These are phyloP conservation scores for Lagopus leucura DNA, from an alignment of 2,113 vertebrate genomes.

Conservation along the genomic window DNA sequence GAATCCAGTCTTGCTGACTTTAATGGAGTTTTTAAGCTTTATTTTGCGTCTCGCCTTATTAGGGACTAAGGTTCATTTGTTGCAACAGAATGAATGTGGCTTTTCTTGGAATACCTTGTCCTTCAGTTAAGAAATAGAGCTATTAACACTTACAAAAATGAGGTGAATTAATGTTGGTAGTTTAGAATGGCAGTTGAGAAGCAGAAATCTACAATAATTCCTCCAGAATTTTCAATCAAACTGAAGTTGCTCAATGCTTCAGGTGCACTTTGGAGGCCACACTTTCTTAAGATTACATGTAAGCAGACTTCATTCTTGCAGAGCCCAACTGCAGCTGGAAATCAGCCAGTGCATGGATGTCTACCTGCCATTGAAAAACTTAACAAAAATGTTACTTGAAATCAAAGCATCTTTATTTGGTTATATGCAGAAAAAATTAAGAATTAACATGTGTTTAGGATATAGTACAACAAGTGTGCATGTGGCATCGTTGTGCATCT, in stretches of 20 bases:
- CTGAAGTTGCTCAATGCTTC: background rate
- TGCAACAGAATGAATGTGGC: background rate
- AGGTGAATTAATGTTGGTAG: background rate
- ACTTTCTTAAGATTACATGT: background rate
- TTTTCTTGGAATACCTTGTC: background rate
- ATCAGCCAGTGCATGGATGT: background rate
- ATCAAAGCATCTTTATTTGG: background rate
- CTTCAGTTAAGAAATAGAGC: background rate
- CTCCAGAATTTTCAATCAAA: background rate
- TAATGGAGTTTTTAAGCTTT: background rate
- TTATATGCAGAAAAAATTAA: background rate
- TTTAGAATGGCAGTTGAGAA: background rate
- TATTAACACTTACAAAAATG: background rate
- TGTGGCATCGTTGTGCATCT: background rate
- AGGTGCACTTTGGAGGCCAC: background rate
- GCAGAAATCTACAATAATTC: background rate
- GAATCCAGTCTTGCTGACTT: background rate
- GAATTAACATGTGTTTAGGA: background rate
- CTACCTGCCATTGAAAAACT: background rate
- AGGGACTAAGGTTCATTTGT: background rate
- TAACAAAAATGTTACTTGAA: background rate
- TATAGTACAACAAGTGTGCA: rapidly evolving
- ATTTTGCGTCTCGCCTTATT: background rate
- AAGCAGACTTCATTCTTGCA: background rate
- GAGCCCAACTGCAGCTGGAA: background rate